Conservation (phyloP, 1,140 invertebrate species). For the Stegodyphus dumicola region DNA sequence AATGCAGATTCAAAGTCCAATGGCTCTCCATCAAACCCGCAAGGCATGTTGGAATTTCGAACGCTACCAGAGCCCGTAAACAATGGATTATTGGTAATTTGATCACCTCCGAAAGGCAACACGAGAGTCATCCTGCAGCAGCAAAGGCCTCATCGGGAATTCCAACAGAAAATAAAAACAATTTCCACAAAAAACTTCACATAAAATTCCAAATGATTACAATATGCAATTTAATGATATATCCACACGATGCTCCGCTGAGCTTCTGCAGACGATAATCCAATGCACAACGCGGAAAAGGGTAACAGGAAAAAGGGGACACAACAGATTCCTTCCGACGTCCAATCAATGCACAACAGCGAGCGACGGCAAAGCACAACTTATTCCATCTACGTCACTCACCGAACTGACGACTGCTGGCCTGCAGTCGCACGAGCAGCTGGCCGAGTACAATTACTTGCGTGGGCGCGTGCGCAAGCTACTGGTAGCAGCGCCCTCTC, state of each 20-base stretch:
- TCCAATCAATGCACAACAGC: background rate
- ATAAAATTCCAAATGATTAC: background rate
- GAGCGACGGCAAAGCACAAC: background rate
- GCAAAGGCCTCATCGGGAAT: constrained; percentile 3
- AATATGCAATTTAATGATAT: constrained; percentile 2
- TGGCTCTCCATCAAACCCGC: constrained; percentile 48
- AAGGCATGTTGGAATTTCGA: constrained; percentile 55
- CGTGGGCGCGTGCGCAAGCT: constrained; percentile 52
- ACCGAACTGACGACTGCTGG: constrained; percentile 44
- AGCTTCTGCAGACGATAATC: background rate
- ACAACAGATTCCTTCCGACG: background rate
- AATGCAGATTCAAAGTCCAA: constrained; percentile 54
- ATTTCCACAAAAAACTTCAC: background rate
- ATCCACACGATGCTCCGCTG: background rate
- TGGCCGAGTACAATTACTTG: constrained; percentile 55
- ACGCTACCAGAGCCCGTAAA: constrained; percentile 29
- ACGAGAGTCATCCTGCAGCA: constrained; percentile 52
- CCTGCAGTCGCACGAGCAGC: constrained; percentile 52
- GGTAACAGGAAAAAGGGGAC: constrained; percentile 31
- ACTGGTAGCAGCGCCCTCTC: constrained; percentile 45
- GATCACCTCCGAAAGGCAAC: constrained; percentile 52
- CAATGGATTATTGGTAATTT: constrained; percentile 35
- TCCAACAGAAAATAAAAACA: background rate
- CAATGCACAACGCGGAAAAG: constrained; percentile 7
- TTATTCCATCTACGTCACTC: constrained; percentile 30